Evolutionary conservation across 2,797 vertebrate species (phyloP), one percentile per base, ranked within the genome.

Genomic region (Danio tinwini): DNA sequence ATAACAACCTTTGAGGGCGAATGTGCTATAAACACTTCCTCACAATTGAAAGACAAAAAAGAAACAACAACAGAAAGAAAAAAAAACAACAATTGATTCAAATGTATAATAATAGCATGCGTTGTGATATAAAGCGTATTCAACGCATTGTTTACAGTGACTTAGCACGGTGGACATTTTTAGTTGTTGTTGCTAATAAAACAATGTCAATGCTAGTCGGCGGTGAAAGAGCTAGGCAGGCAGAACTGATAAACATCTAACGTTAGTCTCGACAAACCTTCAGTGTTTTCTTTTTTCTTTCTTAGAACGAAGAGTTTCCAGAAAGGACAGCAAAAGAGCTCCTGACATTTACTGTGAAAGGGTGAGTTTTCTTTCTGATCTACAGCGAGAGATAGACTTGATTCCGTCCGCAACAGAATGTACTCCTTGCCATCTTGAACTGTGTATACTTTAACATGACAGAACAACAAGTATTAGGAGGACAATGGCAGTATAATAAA

Each of bases 341-440:
- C 94, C 91, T 95, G 94, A 92, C 94, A 96, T 92, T 95, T 96
- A 93, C 93, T 92, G 92, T 94, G 93, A 94, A 96, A 95, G 80
- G 58, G 44, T 40, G 94, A 94, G 91, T 93, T 94, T 92, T 94
- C 94, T 94, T 94, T 95, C 93, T 94, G 94, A 92, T 93, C 94
- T 95, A 95, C 90, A 88, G 95, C 94, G 93, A 93, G 92, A 83
- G 94, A 95, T 90, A 95, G 94, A 92, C 94, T 94, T 85, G 94
- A 96, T 90, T 95, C 94, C 93, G 94, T 93, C 85, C 93, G 94
- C 93, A 95, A 93, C 91, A 95, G 95, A 94, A 95, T 95, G 93
- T 95, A 95, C 91, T 96, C 94, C 93, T 95, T 94, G 87, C 95
- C 94, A 95, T 96, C 95, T 92, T 95, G 92, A 94, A 95, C 94